These are phyloP conservation scores for Xanthorhoe spadicearia DNA, from an alignment of 2,888 invertebrate genomes.

Conservation along the genomic window DNA sequence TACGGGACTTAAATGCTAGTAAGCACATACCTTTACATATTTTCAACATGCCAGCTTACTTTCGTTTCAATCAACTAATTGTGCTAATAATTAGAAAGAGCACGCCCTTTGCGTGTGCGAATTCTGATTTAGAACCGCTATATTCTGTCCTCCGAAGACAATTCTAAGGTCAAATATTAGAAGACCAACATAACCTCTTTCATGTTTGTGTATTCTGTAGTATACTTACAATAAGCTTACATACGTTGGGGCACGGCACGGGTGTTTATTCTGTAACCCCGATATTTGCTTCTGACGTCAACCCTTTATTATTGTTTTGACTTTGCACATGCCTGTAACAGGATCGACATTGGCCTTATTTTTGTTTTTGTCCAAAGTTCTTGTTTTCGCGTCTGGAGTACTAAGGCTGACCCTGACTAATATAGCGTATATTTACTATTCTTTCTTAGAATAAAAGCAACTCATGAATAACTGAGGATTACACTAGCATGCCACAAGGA, in stretches of 20 bases:
- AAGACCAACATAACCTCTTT: neutral
- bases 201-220: neutral
- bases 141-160: slow-evolving; percentile 30
- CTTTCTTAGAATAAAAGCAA: slow-evolving; percentile 52
- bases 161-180: slow-evolving; percentile 7
- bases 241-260: neutral
- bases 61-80: slow-evolving; percentile 57
- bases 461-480: slow-evolving; percentile 47
- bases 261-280: slow-evolving; percentile 14
- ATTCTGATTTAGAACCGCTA: slow-evolving; percentile 50
- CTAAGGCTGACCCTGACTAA: slow-evolving; percentile 27
- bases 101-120: slow-evolving; percentile 65
- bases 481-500: slow-evolving; percentile 47
- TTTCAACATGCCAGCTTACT: slow-evolving; percentile 2
- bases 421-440: slow-evolving; percentile 38
- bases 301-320: slow-evolving; percentile 43
- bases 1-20: neutral
- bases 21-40: neutral
- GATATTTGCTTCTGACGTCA: slow-evolving; percentile 40
- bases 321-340: slow-evolving; percentile 37
- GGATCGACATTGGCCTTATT: slow-evolving; percentile 48
- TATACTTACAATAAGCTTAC: neutral
- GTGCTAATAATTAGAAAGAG: slow-evolving; percentile 50
- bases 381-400: slow-evolving; percentile 44
- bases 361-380: slow-evolving; percentile 43